phyloP scores from a whole-genome alignment of 1,140 invertebrate genomes.

The Drosophila dunni region DNA sequence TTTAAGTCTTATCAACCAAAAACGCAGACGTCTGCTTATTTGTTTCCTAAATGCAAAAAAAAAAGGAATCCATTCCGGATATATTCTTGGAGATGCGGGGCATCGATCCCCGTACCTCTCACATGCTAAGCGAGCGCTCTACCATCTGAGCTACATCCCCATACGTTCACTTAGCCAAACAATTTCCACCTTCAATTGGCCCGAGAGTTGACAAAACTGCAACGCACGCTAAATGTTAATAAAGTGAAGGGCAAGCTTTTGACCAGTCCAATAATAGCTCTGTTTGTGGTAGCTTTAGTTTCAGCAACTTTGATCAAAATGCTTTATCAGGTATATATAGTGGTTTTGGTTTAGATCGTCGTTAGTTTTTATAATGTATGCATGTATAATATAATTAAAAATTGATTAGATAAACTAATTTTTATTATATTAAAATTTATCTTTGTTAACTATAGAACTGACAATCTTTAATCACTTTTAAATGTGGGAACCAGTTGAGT shows the following conservation, averaged over 20 bases:
- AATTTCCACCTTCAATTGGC: slow-evolving; percentile 23
- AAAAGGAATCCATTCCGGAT: slow-evolving; percentile 39
- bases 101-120: slow-evolving; percentile 93
- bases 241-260: slow-evolving; percentile 46
- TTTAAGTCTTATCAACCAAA: slow-evolving; percentile 53
- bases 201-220: slow-evolving; percentile 60
- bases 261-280: slow-evolving; percentile 7
- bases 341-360: background rate
- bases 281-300: slow-evolving; percentile 5
- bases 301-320: background rate
- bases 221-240: slow-evolving; percentile 48
- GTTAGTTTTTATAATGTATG: background rate
- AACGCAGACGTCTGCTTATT: slow-evolving; percentile 77
- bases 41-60: slow-evolving; percentile 23
- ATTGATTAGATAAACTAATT: no score
- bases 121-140: slow-evolving; percentile 94
- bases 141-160: slow-evolving; percentile 91
- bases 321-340: background rate
- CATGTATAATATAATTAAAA: no score
- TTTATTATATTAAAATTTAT: no score
- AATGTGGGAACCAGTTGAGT: no score
- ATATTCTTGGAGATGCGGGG: slow-evolving; percentile 88
- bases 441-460: no score
- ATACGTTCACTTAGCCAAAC: slow-evolving; percentile 13
- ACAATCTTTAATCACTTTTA: no score